Evolutionary conservation across 2,888 invertebrate genomes (phyloP), one percentile per base, ranked within the genome.

Genomic region (Callimorpha dominula): DNA sequence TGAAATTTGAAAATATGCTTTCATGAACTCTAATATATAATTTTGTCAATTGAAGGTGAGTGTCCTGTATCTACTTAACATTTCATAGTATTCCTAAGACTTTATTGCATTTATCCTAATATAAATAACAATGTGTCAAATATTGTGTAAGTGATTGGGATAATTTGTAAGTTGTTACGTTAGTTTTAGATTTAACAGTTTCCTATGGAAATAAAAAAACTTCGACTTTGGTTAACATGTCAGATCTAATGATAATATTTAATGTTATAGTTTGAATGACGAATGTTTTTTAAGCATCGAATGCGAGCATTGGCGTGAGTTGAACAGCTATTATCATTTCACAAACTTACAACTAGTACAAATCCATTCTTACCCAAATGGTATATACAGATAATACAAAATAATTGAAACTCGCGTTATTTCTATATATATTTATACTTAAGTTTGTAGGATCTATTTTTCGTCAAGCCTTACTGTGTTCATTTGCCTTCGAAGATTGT

Each of bases 121-220:
- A 74, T 70, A 60, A 50, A 75, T 60, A 74, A 52, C 70, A 71
- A 74, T 72, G 72, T 71, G 65, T 71, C 69, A 68, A 76, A 75
- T 75, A 69, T 74, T 71, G 11, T 73, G n/a, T 73, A 72, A 71
- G 78, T 72, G 74, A 77, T 84, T 76, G 66, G 83, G 77, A 82
- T 84, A 78, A 81, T 78, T 81, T 88, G 86, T 88, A 84, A 84
- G 81, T 90, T 90, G 87, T 90, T 90, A 84, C 82, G 86, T 78
- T 92, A 90, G 86, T 89, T 88, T 86, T 87, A 88, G 81, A 84
- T 78, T 79, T 89, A 92, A 92, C 90, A 81, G 84, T 92, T 92
- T 92, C 91, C 91, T 82, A 87, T 88, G 91, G 92, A 91, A 91
- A 92, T 89, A 83, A 87, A 81, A 20, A 85, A 82, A 78, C 71